These are phyloP conservation scores for Ectropis grisescens DNA, from an alignment of 1,140 invertebrate species.

Conservation along the genomic window DNA sequence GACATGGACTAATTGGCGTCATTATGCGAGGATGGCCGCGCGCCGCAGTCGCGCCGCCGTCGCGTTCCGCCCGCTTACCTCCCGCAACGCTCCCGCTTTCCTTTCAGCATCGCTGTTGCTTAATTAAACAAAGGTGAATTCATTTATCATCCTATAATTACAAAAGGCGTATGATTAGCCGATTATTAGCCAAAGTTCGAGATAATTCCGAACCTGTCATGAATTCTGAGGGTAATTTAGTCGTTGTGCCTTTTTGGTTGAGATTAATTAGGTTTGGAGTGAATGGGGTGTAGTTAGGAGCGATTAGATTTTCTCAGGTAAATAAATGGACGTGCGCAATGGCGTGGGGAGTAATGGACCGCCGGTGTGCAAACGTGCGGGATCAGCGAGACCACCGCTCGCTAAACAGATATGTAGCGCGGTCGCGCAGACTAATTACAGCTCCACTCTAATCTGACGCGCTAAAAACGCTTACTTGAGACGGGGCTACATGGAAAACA, in stretches of 20 bases:
- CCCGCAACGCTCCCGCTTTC: slow-evolving; percentile 5
- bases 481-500: not conserved
- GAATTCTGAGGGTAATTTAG: slow-evolving; percentile 6
- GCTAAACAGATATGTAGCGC: slow-evolving; percentile 17
- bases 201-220: slow-evolving; percentile 15
- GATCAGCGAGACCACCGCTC: slow-evolving; percentile 11
- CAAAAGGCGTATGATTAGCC: slow-evolving; percentile 22
- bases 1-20: slow-evolving; percentile 31
- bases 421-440: slow-evolving; percentile 20
- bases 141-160: slow-evolving; percentile 9
- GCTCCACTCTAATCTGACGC: slow-evolving; percentile 11
- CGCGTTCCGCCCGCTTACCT: slow-evolving; percentile 4
- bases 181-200: slow-evolving; percentile 13
- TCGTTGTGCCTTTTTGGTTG: slow-evolving; percentile 21
- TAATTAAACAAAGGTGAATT: slow-evolving; percentile 15
- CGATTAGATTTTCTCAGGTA: slow-evolving; percentile 9
- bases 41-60: slow-evolving; percentile 5
- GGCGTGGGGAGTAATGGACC: slow-evolving; percentile 14
- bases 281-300: slow-evolving; percentile 4
- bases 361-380: slow-evolving; percentile 6
- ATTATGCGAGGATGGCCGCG: slow-evolving; percentile 22
- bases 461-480: slow-evolving; percentile 15
- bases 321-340: slow-evolving; percentile 11
- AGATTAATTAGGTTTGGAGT: slow-evolving; percentile 19
- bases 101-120: slow-evolving; percentile 8